Evolutionary conservation across 2,888 invertebrate genomes (phyloP), one percentile per base, ranked within the genome.

Genomic region (Druceiella hillmani): DNA sequence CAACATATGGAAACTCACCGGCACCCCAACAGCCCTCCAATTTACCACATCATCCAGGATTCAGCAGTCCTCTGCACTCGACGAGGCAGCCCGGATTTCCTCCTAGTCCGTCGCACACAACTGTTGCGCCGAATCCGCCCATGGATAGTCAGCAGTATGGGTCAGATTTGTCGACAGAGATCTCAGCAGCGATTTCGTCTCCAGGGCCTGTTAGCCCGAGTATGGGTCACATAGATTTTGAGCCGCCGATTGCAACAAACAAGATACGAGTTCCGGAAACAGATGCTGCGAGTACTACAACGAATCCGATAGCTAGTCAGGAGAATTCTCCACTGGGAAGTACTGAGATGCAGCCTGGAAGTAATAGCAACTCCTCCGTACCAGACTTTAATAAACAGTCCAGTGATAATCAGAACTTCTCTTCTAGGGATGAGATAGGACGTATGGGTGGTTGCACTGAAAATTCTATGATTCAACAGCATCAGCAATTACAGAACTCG

Each of bases 181-280:
- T 87, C 55, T 84, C 83, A 55, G 84, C 84, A 6, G 85, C 83
- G 35, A 85, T 87, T 53, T 81, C 84, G 41, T 82, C 83, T 28
- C 82, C 82, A 7, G 79, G 80, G 47, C 75, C 79, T 25, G 74
- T 76, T 33, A 83, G 85, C 26, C 83, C 85, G 13, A 78, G 76
- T 50, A 65, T 81, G 48, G 78, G 77, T 20, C 79, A 80, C 51
- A 78, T 83, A 34, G 86, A 86, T 61, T 86, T 86, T 58, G 84
- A 85, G 55, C 84, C 84, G 33, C 83, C 79, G 60, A 50, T 52
- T 38, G 37, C 48, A 20, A 44, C 51, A 33, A 40, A 58, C 56
- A 27, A 47, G 22, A 48, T 50, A 11, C 43, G 42, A n/a, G 44
- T 39, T 9, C 44, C 42, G 6, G 46, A 46, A 12, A 36, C 33